Evolutionary conservation across 2,888 invertebrate species (phyloP), one percentile per base, ranked within the genome.

Genomic region (Azorinus chamasolen): DNA sequence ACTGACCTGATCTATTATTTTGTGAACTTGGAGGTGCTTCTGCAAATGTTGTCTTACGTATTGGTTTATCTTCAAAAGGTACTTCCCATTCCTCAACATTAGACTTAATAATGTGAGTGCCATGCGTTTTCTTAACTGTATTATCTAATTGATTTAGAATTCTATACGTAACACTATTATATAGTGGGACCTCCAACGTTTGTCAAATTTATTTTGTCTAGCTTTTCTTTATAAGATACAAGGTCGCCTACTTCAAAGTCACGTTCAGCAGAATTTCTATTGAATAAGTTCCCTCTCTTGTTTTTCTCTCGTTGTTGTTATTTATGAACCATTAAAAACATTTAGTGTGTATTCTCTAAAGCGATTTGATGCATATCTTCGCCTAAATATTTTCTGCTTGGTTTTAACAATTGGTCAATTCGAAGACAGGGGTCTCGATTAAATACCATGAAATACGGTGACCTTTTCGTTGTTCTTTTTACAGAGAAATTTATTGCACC

Each of bases 111-210:
- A 74, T 12, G 22, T 41, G 59, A 12, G 70, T 69, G 14, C 70
- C 78, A 63, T 79, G 75, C 3, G 59, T 59, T 24, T 37, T 58
- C 5, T 14, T 25, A 10, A 57, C 65, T 12, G 61, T n/a, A 6
- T 61, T 61, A 43, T 54, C 61, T 64, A 69, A 57, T 43, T 78
- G 78, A 65, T 73, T 69, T 51, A 61, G 69, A 39, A 78, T 73
- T 2, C 55, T 50, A 45, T 55, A 78, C 3, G 57, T 46, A 16
- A 71, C 71, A 77, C 66, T 12, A 79, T 73, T 45, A 73, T 58
- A 58, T 65, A 79, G 46, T 70, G 76, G 1, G 74, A 79, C n/a
- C 46, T 24, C 48, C 59, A 59, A 27, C 46, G 25, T 18, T 25
- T 14, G n/a, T 59, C 46, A n/a, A 59, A 18, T 18, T 59, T 59